Percentiles rank a stretch among this genome's conserved stretches.
These are phyloP conservation scores for Halichondria panicea DNA, from an alignment of 37 sponge, comb jelly and placozoan species.

Conservation along the genomic window DNA sequence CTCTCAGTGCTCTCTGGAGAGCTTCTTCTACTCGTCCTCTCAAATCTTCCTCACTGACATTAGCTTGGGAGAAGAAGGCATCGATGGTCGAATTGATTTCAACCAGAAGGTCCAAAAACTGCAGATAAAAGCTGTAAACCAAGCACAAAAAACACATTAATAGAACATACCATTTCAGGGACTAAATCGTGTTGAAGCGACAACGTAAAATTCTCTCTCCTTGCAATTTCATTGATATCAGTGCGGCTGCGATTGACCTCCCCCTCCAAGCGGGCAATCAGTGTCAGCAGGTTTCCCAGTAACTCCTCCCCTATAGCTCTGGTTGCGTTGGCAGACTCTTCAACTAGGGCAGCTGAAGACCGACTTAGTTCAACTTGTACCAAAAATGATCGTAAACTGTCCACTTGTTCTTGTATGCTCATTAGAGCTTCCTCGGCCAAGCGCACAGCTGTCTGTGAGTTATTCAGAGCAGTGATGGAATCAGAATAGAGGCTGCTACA, in stretches of 20 bases:
- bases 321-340: neutral
- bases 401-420: neutral
- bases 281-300: neutral
- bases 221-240: constrained; percentile 30
- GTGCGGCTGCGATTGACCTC: constrained; percentile 6
- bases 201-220: constrained; percentile 37
- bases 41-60: constrained; percentile 18
- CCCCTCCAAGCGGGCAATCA: constrained; percentile 7
- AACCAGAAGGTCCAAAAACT: constrained; percentile 33
- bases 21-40: constrained; percentile 16
- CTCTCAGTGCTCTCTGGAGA: constrained; percentile 9
- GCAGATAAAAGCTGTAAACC: neutral
- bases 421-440: neutral
- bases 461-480: neutral
- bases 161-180: neutral
- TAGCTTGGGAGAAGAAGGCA: neutral
- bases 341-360: neutral
- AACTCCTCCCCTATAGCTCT: constrained; percentile 1
- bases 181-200: constrained; percentile 10
- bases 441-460: neutral
- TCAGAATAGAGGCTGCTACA: constrained; percentile 8
- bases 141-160: neutral
- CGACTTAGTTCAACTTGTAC: neutral
- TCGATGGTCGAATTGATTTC: constrained; percentile 47
- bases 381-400: neutral